These are phyloP conservation scores for Solen grandis DNA, from an alignment of 1,140 invertebrate genomes.

Conservation along the genomic window DNA sequence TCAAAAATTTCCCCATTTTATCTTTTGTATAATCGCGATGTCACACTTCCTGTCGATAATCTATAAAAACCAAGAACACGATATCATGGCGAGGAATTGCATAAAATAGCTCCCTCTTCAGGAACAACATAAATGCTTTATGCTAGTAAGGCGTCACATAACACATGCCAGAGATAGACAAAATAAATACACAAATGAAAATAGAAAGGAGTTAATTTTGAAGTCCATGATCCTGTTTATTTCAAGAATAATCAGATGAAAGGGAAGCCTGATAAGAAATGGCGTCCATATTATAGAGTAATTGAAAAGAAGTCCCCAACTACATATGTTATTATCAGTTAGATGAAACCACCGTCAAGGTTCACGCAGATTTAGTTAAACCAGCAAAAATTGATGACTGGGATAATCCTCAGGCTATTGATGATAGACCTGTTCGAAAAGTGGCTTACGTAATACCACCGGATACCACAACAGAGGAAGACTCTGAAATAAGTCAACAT, in stretches of 20 bases:
- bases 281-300: conserved; percentile 19
- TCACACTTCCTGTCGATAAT: conserved; percentile 20
- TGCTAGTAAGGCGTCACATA: neutral
- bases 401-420: neutral
- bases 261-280: conserved; percentile 11
- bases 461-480: no score
- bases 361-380: conserved; percentile 10
- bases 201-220: neutral
- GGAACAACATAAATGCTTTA: conserved; percentile 41
- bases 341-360: neutral
- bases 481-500: no score
- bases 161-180: conserved; percentile 29
- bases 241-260: neutral
- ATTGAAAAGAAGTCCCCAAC: conserved; percentile 6
- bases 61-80: conserved; percentile 29
- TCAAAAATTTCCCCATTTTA: conserved; percentile 15
- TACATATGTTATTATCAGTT: conserved; percentile 22
- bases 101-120: conserved; percentile 31
- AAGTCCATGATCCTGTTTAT: conserved; percentile 36
- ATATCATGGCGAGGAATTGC: conserved; percentile 35
- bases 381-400: conserved; percentile 21
- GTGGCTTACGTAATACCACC: conserved; percentile 1
- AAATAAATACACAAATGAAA: conserved; percentile 25
- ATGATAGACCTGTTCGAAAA: neutral
- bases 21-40: conserved; percentile 33